Conservation (phyloP, 2,888 invertebrate genomes). For the Emesis castigata region DNA sequence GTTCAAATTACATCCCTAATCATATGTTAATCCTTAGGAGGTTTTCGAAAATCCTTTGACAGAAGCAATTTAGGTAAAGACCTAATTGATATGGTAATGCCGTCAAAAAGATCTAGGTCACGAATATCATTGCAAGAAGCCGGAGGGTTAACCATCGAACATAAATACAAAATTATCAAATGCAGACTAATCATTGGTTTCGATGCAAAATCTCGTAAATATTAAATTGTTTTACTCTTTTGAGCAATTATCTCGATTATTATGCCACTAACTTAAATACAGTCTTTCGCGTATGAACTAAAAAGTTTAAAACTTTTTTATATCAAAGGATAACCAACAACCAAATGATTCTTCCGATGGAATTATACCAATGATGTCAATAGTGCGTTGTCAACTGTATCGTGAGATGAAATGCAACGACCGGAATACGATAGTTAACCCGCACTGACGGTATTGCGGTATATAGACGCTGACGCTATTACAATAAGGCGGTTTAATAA, state of each 20-base stretch:
- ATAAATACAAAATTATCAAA: slow-evolving; percentile 85
- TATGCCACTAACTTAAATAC: neutral
- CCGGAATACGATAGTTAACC: too few species aligned
- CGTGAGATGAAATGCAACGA: too few species aligned
- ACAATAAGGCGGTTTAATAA: too few species aligned
- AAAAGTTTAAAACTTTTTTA: neutral
- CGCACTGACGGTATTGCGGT: too few species aligned
- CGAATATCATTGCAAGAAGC: slow-evolving; percentile 83
- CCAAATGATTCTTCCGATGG: too few species aligned
- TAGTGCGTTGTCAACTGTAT: too few species aligned
- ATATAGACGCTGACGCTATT: too few species aligned
- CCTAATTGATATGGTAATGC: slow-evolving; percentile 74
- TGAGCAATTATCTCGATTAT: slow-evolving; percentile 9
- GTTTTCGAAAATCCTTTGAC: slow-evolving; percentile 61
- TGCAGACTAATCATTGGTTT: slow-evolving; percentile 80
- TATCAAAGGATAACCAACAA: too few species aligned
- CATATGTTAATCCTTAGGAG: slow-evolving; percentile 51
- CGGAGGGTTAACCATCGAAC: slow-evolving; percentile 81
- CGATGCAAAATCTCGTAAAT: slow-evolving; percentile 70
- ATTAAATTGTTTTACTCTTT: slow-evolving; percentile 60
- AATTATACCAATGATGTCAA: too few species aligned
- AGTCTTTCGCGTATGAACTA: neutral
- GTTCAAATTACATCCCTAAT: slow-evolving; percentile 70
- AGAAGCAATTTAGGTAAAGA: slow-evolving; percentile 64
- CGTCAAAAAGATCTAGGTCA: slow-evolving; percentile 84